phyloP scores from a whole-genome alignment of 1,140 invertebrate genomes.

The Cryptotermes secundus region DNA sequence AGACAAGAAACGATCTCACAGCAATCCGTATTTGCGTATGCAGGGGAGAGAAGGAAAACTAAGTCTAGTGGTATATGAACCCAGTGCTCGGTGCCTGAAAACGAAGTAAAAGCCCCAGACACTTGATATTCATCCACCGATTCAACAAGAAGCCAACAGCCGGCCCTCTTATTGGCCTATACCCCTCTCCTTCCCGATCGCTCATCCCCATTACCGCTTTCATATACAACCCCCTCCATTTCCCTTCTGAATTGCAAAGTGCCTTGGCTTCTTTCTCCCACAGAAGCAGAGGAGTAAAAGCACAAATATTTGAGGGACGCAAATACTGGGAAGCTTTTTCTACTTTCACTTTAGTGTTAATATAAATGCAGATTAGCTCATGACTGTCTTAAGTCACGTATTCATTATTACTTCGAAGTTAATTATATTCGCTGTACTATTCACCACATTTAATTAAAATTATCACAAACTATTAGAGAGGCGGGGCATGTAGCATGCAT shows the following conservation, averaged over 20 bases:
- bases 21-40: no score
- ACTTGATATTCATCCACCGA: constrained; percentile 1
- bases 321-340: not conserved
- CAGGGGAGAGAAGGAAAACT: no score
- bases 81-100: no score
- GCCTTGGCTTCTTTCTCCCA: not conserved
- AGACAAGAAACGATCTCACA: no score
- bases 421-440: not conserved
- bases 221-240: not conserved
- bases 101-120: not conserved
- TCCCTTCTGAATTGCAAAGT: constrained; percentile 15
- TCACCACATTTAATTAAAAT: no score
- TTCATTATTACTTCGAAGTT: no score
- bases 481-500: no score
- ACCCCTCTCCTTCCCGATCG: not conserved
- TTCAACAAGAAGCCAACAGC: not conserved
- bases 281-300: not conserved
- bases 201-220: not conserved
- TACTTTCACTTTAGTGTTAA: no score
- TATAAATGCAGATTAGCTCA: no score
- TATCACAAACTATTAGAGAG: no score
- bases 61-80: no score
- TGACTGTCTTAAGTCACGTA: no score
- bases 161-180: not conserved
- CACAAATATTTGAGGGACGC: constrained; percentile 10